Evolutionary conservation across 2,888 invertebrate species (phyloP).

Genomic region (Tanaodytes sp.): DNA sequence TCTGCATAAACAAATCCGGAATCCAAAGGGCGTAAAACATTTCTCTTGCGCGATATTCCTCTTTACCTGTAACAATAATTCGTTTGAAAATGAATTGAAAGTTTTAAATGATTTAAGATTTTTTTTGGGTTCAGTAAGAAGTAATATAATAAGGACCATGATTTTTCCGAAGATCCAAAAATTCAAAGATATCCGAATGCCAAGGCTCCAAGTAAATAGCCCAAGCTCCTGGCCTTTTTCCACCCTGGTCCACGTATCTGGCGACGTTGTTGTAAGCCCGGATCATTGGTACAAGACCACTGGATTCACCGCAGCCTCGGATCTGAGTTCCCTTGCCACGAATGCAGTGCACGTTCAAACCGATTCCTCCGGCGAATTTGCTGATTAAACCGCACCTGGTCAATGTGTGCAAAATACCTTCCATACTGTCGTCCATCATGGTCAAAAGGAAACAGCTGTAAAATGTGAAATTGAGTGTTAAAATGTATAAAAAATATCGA

Average conservation of each 20-base stretch:
- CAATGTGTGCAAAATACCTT: conserved; percentile 93
- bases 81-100: not conserved
- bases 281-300: conserved; percentile 96
- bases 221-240: conserved; percentile 97
- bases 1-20: conserved; percentile 97
- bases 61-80: conserved; percentile 80
- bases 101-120: no score
- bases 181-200: conserved; percentile 98
- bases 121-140: no score
- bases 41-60: conserved; percentile 94
- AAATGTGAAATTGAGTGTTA: not conserved
- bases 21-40: conserved; percentile 98
- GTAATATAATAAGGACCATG: conserved; percentile 37
- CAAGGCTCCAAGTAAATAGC: conserved; percentile 98
- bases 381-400: conserved; percentile 96
- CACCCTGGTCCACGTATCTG: conserved; percentile 97
- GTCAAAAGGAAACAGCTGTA: conserved; percentile 92
- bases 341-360: conserved; percentile 96
- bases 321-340: conserved; percentile 93
- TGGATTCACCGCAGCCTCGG: conserved; percentile 93
- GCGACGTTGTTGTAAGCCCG: conserved; percentile 96
- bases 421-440: conserved; percentile 95
- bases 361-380: conserved; percentile 97
- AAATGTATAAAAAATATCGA: no score
- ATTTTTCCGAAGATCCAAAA: conserved; percentile 94